Evolutionary conservation across 2,113 vertebrate genomes (phyloP), one percentile per base, ranked within the genome.

Genomic region (Micromys minutus): DNA sequence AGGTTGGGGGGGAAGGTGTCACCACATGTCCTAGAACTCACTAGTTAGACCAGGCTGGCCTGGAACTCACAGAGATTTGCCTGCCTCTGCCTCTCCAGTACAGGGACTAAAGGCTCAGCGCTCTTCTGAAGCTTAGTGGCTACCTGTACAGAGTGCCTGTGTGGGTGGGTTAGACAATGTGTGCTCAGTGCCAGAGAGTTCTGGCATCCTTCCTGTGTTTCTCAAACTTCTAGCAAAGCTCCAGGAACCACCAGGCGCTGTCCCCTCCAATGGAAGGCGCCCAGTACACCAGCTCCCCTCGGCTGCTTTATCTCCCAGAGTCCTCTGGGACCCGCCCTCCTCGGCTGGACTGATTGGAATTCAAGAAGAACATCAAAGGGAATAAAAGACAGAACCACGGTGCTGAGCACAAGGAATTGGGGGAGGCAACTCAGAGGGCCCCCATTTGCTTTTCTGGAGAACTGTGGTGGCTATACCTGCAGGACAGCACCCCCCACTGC

Each of bases 181-280:
- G 26, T 2, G 21, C 17, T 16, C 90, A 90, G 31, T 45, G 42
- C 61, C 89, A 71, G 39, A 83, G 31, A 39, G 50, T 85, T 91
- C 72, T 50, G 91, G 86, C 45, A 87, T 55, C 71, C 47, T 96
- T 89, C 80, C 84, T 0, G 0, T 19, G 19, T 45, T 47, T 63
- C 36, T 92, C 42, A 93, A 74, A 92, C 52, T 34, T 42, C 50
- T 34, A 16, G 31, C 69, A 80, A 80, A 89, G 59, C 67, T 95
- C 55, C 34, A 31, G 71, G 75, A 83, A 79, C 87, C 39, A 36
- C 45, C 55, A 90, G 90, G 65, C 42, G 42, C 63, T 69, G 50
- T 50, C 71, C 26, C 57, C 13, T 77, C 31, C 71, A 75, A 21
- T 39, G 34, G 10, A 91, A 74, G 63, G 31, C 52, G 52, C 39